phyloP scores from a whole-genome alignment of 2,113 vertebrate species.

The Periophthalmus modestus region DNA sequence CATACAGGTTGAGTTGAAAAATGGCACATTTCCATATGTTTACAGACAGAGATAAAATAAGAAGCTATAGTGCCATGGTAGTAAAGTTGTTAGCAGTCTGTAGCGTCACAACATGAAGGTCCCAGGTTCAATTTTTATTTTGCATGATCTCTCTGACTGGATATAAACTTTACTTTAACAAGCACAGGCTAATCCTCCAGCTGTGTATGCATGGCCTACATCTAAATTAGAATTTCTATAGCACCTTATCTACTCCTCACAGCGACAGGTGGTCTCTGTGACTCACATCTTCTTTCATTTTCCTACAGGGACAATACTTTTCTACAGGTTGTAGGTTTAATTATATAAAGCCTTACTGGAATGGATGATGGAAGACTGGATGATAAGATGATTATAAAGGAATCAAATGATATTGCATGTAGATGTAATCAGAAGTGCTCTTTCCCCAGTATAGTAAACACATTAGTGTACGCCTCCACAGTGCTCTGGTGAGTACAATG shows the following conservation, averaged over 20 bases:
- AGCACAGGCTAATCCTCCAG: too few species aligned
- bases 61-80: conserved; percentile 10
- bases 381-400: not conserved
- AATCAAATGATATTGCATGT: conserved; percentile 2
- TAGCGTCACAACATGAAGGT: too few species aligned
- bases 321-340: not conserved
- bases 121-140: too few species aligned
- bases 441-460: not conserved
- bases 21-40: too few species aligned
- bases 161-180: too few species aligned
- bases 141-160: too few species aligned
- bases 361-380: too few species aligned
- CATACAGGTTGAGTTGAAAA: too few species aligned
- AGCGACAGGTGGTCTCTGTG: too few species aligned
- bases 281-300: too few species aligned
- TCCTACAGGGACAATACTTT: not conserved
- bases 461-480: conserved; percentile 28
- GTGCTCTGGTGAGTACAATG: conserved; percentile 29
- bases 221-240: not conserved
- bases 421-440: conserved; percentile 14
- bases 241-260: too few species aligned
- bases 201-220: too few species aligned
- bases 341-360: not conserved
- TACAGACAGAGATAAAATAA: not conserved
- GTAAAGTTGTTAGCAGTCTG: not conserved